Percentiles rank a stretch among this genome's conserved stretches.
Evolutionary conservation across 2,113 vertebrate genomes (phyloP).

Genomic region (Picathartes gymnocephalus): DNA sequence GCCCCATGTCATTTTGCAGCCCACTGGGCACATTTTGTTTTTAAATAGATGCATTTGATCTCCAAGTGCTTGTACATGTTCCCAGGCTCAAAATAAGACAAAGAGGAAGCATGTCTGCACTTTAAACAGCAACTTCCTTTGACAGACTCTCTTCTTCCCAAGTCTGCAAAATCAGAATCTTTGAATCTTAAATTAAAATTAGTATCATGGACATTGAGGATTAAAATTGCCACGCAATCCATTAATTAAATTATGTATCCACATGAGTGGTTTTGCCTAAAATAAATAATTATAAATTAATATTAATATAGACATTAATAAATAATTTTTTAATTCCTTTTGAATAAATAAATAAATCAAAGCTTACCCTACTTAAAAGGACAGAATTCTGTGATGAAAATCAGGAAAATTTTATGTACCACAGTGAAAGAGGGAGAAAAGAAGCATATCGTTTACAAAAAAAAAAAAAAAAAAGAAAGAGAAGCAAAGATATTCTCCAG

Average conservation of each 20-base stretch:
- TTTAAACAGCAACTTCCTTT: slow-evolving; percentile 7
- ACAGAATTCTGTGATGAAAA: not conserved
- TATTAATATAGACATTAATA: not conserved
- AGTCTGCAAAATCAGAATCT: not conserved
- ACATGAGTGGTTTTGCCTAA: not conserved
- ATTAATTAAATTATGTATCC: not conserved
- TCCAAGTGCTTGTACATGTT: not conserved
- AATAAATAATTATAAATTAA: not conserved
- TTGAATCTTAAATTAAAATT: not conserved
- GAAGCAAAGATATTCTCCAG: not conserved
- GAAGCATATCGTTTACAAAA: not conserved
- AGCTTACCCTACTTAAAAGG: not conserved
- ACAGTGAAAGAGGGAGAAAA: not conserved
- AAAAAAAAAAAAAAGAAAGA: not conserved
- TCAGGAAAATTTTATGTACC: not conserved
- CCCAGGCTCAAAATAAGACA: slow-evolving; percentile 1
- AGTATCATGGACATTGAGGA: not conserved
- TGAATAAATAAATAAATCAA: not conserved
- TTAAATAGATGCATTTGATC: not conserved
- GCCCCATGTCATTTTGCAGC: not conserved
- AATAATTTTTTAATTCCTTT: not conserved
- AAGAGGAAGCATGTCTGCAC: not conserved
- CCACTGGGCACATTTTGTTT: not conserved
- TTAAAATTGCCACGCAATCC: not conserved
- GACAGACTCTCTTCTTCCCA: not conserved